phyloP scores from a whole-genome alignment of 1,140 invertebrate genomes.

The Aphaenogaster rudis region DNA sequence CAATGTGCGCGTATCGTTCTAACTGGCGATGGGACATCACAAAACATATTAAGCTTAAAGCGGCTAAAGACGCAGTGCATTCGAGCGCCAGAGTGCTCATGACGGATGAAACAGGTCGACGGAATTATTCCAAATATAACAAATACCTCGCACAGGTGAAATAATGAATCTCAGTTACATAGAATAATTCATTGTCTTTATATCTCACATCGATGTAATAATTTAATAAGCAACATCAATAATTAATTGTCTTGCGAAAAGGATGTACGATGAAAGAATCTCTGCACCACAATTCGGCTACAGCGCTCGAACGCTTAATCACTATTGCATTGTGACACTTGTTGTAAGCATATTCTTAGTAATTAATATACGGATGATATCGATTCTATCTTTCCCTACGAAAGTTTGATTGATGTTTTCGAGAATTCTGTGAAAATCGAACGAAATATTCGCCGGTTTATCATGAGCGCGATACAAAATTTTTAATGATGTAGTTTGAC shows the following conservation, averaged over 20 bases:
- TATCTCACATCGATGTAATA: slow-evolving; percentile 48
- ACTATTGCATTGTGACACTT: slow-evolving; percentile 64
- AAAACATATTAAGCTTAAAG: slow-evolving; percentile 97
- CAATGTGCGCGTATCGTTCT: slow-evolving; percentile 96
- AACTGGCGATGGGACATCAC: slow-evolving; percentile 99
- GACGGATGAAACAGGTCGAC: slow-evolving; percentile 95
- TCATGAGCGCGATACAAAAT: slow-evolving; percentile 3
- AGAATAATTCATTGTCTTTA: slow-evolving; percentile 52
- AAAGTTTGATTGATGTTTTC: slow-evolving; percentile 26
- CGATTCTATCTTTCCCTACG: slow-evolving; percentile 33
- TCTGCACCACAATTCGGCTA: slow-evolving; percentile 48
- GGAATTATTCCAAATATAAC: slow-evolving; percentile 97
- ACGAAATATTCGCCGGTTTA: slow-evolving; percentile 3
- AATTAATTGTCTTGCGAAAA: neutral
- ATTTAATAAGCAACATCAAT: neutral
- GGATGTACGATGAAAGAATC: neutral
- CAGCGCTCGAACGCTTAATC: slow-evolving; percentile 71
- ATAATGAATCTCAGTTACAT: slow-evolving; percentile 71
- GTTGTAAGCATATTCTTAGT: slow-evolving; percentile 75
- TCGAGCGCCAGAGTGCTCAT: slow-evolving; percentile 93
- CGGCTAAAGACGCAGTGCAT: slow-evolving; percentile 93
- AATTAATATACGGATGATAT: slow-evolving; percentile 52
- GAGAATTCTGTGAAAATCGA: neutral
- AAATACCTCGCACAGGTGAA: slow-evolving; percentile 93
- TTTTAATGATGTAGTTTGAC: neutral